These are phyloP conservation scores for Anoplopoma fimbria DNA, from an alignment of 2,113 vertebrate genomes.

Conservation along the genomic window DNA sequence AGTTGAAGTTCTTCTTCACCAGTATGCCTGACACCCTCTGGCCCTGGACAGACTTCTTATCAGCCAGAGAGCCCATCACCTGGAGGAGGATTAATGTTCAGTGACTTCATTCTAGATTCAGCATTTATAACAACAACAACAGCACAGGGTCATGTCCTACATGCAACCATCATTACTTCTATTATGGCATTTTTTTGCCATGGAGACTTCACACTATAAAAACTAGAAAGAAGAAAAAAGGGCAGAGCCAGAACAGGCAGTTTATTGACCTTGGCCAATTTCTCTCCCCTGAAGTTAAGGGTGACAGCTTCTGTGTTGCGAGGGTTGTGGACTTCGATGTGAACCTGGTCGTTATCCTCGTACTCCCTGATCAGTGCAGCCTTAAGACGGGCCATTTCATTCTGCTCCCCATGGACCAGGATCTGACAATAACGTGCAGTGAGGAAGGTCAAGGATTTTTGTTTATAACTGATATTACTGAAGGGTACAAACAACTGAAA, in stretches of 20 bases:
- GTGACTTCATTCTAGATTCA: background rate
- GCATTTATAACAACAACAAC: background rate
- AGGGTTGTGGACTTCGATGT: conserved; percentile 98
- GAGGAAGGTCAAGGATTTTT: background rate
- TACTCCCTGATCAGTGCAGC: conserved; percentile 96
- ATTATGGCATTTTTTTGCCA: too few relatives aligned
- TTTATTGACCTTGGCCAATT: conserved; percentile 93
- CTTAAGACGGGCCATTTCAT: conserved; percentile 98
- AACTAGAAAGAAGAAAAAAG: background rate
- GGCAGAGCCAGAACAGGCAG: background rate
- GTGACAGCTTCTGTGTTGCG: conserved; percentile 98
- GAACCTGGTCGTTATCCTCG: conserved; percentile 97
- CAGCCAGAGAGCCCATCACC: conserved; percentile 98
- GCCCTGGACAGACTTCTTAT: conserved; percentile 94
- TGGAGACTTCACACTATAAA: background rate
- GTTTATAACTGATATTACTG: background rate
- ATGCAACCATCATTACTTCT: background rate
- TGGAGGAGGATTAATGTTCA: conserved; percentile 46
- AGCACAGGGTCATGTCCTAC: background rate
- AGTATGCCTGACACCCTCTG: conserved; percentile 97
- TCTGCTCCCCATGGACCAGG: conserved; percentile 97
- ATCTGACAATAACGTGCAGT: conserved; percentile 73
- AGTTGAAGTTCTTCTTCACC: conserved; percentile 99
- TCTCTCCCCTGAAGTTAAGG: conserved; percentile 98
- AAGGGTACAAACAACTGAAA: background rate